A percentile compares a stretch with the other conserved stretches of the same genome.
Evolutionary conservation across 2,888 invertebrate genomes (phyloP).

Genomic region (Chorisops tibialis): DNA sequence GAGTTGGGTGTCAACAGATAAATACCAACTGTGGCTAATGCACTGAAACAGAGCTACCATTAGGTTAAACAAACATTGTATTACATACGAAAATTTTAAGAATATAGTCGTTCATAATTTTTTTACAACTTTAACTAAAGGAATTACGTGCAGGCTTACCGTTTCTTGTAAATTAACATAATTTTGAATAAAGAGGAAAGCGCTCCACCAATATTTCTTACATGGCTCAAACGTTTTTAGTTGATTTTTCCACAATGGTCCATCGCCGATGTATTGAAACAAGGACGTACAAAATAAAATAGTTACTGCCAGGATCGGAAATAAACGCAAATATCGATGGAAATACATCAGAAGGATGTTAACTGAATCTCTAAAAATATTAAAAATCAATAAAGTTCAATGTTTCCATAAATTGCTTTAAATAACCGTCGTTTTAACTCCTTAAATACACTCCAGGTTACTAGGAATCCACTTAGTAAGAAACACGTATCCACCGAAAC

Average conservation of each 20-base stretch:
- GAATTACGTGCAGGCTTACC: too few species aligned
- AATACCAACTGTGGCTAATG: conserved; percentile 58
- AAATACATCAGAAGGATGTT: conserved; percentile 42
- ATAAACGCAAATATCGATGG: conserved; percentile 50
- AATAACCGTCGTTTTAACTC: conserved; percentile 42
- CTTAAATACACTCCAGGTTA: conserved; percentile 42
- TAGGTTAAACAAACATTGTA: too few species aligned
- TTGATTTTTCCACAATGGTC: conserved; percentile 49
- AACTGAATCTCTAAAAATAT: conserved; percentile 37
- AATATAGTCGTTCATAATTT: too few species aligned
- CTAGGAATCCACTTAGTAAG: conserved; percentile 57
- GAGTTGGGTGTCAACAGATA: conserved; percentile 59
- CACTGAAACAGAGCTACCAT: conserved; percentile 46
- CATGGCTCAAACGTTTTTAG: conserved; percentile 36
- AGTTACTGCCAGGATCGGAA: conserved; percentile 53
- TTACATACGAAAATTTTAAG: too few species aligned
- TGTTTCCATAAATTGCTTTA: too few species aligned
- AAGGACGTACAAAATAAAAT: conserved; percentile 52
- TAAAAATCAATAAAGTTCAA: too few species aligned
- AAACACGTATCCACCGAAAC: conserved; percentile 61
- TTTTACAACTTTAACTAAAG: too few species aligned
- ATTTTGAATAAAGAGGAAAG: conserved; percentile 47
- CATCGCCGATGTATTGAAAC: conserved; percentile 49
- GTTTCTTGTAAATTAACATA: conserved; percentile 37
- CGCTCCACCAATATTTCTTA: conserved; percentile 44